These are phyloP conservation scores for Ostrea denselamellosa DNA, from an alignment of 1,140 invertebrate genomes.

Conservation along the genomic window DNA sequence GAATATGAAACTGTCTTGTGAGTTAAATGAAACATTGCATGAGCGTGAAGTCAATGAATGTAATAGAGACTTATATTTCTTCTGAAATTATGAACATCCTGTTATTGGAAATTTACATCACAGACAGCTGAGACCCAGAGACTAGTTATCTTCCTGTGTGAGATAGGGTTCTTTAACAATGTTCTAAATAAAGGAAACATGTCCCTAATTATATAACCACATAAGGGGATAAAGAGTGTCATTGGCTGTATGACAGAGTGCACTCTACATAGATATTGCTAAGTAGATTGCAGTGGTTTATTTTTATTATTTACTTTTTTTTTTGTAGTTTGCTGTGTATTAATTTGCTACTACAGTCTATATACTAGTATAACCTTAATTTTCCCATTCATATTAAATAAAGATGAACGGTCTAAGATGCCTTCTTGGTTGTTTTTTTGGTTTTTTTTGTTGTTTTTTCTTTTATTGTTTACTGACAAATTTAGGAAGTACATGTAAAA, in stretches of 20 bases:
- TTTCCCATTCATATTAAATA: no score
- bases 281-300: neutral
- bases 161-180: neutral
- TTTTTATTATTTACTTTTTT: no score
- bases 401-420: no score
- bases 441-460: no score
- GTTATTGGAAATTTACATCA: neutral
- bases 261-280: neutral
- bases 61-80: neutral
- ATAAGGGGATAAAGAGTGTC: neutral
- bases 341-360: no score
- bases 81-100: neutral
- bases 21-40: no score
- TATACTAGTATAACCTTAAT: no score
- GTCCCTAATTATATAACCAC: neutral
- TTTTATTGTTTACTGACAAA: no score
- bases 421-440: no score
- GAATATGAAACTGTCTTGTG: neutral
- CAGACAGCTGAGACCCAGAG: neutral
- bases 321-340: no score
- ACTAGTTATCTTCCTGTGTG: constrained; percentile 22
- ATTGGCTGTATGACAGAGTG: neutral
- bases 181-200: neutral
- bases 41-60: neutral
- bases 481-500: no score